Evolutionary conservation across 2,888 invertebrate genomes (phyloP).

Genomic region (Cheilosia impressa): DNA sequence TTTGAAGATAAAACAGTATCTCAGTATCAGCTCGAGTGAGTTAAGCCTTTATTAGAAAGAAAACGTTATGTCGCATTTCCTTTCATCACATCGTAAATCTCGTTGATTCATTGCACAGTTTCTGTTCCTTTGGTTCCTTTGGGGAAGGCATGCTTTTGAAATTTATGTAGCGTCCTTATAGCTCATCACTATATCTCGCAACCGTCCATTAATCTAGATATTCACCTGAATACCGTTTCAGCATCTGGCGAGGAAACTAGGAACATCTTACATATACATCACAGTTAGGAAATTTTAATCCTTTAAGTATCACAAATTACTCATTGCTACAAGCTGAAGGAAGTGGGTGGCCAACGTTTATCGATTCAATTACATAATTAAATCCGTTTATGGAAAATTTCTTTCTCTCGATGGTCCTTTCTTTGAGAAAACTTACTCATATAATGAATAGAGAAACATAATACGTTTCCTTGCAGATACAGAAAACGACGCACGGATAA

Average conservation of each 20-base stretch:
- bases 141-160: constrained; percentile 21
- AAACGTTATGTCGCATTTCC: constrained; percentile 10
- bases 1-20: background rate
- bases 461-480: background rate
- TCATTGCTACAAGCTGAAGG: constrained; percentile 28
- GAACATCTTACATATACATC: constrained; percentile 29
- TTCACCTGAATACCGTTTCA: constrained; percentile 21
- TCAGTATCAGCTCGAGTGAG: background rate
- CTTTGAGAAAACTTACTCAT: constrained; percentile 30
- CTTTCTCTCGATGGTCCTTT: constrained; percentile 8
- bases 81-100: constrained; percentile 43
- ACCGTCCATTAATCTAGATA: constrained; percentile 7
- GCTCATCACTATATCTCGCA: background rate
- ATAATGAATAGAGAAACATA: constrained; percentile 50
- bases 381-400: constrained; percentile 79
- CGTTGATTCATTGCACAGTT: constrained; percentile 35
- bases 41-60: background rate
- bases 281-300: constrained; percentile 47
- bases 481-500: background rate
- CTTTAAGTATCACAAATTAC: constrained; percentile 52
- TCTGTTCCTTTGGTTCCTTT: background rate
- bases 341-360: constrained; percentile 35
- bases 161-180: constrained; percentile 11
- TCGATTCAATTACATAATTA: constrained; percentile 82
- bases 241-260: background rate